Conservation (phyloP, 2,113 vertebrate genomes). For the Alaudala cheleensis region DNA sequence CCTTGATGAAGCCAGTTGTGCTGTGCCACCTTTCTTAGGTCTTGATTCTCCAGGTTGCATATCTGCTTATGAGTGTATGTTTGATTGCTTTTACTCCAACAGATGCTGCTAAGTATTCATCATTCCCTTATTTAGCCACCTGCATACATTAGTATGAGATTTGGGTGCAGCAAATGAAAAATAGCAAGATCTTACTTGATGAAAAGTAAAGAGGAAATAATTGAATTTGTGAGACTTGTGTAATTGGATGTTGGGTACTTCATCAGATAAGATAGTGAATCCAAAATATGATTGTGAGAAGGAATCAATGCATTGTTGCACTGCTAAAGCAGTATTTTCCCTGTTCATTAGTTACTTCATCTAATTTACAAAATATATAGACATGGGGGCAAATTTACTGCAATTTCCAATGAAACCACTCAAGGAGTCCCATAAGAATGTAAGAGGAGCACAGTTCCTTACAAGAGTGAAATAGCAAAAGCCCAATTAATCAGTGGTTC, state of each 20-base stretch:
- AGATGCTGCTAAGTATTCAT: not conserved
- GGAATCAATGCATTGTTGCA: not conserved
- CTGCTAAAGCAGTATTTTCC: not conserved
- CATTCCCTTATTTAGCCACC: not conserved
- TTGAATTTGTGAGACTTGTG: not conserved
- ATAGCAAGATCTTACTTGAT: not conserved
- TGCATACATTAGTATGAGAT: not conserved
- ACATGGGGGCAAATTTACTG: not conserved
- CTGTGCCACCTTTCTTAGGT: not conserved
- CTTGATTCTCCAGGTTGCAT: not conserved
- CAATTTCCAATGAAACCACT: conserved; percentile 15
- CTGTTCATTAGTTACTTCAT: not conserved
- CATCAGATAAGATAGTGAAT: not conserved
- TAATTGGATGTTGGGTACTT: not conserved
- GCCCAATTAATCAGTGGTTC: conserved; percentile 50
- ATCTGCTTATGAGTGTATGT: not conserved
- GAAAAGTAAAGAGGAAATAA: not conserved
- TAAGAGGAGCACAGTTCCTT: conserved; percentile 10
- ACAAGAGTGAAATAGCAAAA: conserved; percentile 15
- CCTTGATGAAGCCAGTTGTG: not conserved
- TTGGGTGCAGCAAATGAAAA: not conserved
- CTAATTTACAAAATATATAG: not conserved
- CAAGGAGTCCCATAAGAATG: conserved; percentile 16
- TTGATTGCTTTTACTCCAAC: not conserved
- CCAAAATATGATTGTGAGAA: not conserved